Conservation (phyloP, 2,888 invertebrate genomes). For the Andrena chrysosceles region DNA sequence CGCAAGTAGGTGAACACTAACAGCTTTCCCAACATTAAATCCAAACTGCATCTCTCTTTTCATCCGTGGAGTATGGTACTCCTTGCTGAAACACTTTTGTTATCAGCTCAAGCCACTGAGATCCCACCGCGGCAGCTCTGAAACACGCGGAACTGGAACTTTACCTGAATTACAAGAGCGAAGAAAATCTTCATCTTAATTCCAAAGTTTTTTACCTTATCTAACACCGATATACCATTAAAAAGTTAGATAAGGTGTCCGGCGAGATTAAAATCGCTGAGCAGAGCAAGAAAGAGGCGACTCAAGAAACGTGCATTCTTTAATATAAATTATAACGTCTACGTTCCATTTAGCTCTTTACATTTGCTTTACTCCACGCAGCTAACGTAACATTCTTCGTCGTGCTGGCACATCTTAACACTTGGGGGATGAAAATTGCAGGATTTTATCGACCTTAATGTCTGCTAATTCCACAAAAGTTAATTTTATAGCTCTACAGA, state of each 20-base stretch:
- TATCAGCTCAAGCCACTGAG: constrained; percentile 29
- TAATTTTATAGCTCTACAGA: no score
- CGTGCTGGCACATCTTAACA: no score
- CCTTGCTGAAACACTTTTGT: constrained; percentile 25
- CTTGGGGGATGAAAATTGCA: no score
- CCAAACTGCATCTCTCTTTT: not conserved
- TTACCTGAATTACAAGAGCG: constrained; percentile 44
- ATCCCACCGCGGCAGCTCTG: not conserved
- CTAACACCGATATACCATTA: constrained; percentile 54
- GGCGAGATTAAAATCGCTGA: constrained; percentile 46
- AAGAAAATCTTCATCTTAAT: constrained; percentile 49
- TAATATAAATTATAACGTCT: not conserved
- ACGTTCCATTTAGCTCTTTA: not conserved
- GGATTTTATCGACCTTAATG: no score
- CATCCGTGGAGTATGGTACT: not conserved
- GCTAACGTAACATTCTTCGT: no score
- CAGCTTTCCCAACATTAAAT: constrained; percentile 7
- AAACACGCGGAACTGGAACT: constrained; percentile 13
- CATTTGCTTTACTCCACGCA: no score
- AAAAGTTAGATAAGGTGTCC: constrained; percentile 53
- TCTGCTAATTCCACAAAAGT: no score
- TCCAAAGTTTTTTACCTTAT: constrained; percentile 49
- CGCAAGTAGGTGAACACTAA: not conserved
- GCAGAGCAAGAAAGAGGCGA: not conserved
- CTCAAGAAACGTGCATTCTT: not conserved